These are phyloP conservation scores for Anguilla pacifica DNA, from an alignment of 2,797 vertebrate species.

Conservation along the genomic window DNA sequence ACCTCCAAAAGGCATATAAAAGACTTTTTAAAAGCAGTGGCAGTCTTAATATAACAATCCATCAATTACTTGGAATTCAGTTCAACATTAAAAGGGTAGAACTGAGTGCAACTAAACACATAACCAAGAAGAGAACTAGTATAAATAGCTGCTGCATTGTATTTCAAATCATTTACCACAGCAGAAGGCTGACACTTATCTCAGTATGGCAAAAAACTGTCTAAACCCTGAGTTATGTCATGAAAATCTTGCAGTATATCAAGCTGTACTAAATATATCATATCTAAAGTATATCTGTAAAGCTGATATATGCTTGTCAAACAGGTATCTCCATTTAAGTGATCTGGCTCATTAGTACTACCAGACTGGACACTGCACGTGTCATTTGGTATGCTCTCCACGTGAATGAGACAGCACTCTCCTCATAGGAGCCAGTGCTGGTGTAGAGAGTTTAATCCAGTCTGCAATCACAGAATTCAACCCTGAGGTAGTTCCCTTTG, in stretches of 20 bases:
- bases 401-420: constrained; percentile 9
- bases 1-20: constrained; percentile 15
- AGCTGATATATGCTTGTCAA: background rate
- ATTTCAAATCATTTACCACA: background rate
- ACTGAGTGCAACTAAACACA: background rate
- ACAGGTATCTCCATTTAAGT: background rate
- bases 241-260: background rate
- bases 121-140: background rate
- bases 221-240: background rate
- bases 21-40: background rate
- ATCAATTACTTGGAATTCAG: background rate
- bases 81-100: background rate
- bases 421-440: background rate
- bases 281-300: background rate
- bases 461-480: constrained; percentile 4
- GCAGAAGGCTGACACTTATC: background rate
- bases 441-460: constrained; percentile 1
- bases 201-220: background rate
- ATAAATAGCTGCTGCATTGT: background rate
- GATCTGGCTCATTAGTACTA: background rate
- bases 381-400: background rate
- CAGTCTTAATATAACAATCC: background rate
- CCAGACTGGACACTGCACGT: background rate
- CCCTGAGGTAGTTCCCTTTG: constrained; percentile 21
- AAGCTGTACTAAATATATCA: background rate